These are phyloP conservation scores for Physella acuta DNA, from an alignment of 1,140 invertebrate species.

Conservation along the genomic window DNA sequence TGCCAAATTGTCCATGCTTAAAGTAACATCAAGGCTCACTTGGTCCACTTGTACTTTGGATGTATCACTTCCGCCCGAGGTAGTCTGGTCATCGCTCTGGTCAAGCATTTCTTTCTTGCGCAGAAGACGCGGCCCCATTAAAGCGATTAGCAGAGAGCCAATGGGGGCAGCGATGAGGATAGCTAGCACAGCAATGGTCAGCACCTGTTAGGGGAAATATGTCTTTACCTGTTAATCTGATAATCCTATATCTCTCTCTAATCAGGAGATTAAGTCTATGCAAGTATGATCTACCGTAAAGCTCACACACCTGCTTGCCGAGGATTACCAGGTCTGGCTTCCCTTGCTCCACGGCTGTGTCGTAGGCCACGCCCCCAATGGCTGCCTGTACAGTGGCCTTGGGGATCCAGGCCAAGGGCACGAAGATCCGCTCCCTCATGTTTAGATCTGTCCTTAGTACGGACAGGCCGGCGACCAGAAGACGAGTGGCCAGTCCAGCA, in stretches of 20 bases:
- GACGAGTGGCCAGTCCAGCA: conserved; percentile 64
- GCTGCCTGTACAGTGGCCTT: conserved; percentile 69
- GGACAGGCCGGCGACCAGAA: conserved; percentile 65
- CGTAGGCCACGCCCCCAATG: conserved; percentile 63
- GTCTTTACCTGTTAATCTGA: too few species aligned
- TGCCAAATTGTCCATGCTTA: too few species aligned
- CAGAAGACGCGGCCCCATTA: conserved; percentile 68
- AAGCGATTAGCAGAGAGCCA: conserved; percentile 84
- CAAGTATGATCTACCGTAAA: too few species aligned
- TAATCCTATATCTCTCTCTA: too few species aligned
- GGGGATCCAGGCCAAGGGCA: conserved; percentile 85
- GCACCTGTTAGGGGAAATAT: conserved; percentile 58
- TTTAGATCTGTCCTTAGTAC: conserved; percentile 70
- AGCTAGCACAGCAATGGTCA: conserved; percentile 77
- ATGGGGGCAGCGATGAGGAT: conserved; percentile 88
- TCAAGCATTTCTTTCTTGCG: conserved; percentile 21
- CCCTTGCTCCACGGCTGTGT: conserved; percentile 63
- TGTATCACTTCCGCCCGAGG: too few species aligned
- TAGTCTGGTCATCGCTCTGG: too few species aligned
- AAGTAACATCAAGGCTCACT: too few species aligned
- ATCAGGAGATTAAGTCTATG: too few species aligned
- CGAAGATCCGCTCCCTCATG: conserved; percentile 83
- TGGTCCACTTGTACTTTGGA: too few species aligned
- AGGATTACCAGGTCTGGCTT: conserved; percentile 28
- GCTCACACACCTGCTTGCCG: conserved; percentile 22